phyloP scores from a whole-genome alignment of 2,113 vertebrate genomes.

The Chauna torquata region DNA sequence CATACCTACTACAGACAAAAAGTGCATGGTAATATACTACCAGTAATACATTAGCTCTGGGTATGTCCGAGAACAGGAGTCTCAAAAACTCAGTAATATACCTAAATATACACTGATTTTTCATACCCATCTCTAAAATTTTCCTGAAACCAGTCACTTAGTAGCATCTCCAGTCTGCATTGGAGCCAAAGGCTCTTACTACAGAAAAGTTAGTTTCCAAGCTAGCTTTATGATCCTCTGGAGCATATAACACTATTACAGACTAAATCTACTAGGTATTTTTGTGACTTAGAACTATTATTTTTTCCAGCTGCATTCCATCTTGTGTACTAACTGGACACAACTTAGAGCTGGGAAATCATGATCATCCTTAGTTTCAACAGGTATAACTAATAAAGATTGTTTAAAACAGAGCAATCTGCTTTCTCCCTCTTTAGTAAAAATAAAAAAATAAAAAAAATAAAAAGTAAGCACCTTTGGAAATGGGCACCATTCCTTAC shows the following conservation, averaged over 20 bases:
- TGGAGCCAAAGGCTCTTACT: not conserved
- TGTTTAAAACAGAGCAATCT: not conserved
- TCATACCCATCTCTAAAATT: not conserved
- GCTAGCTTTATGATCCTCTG: not conserved
- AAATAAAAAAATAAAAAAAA: not conserved
- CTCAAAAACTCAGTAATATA: not conserved
- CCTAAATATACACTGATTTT: not conserved
- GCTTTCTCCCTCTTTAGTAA: not conserved
- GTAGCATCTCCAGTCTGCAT: not conserved
- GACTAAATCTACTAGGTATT: not conserved
- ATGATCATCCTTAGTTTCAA: not conserved
- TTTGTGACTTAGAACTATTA: not conserved
- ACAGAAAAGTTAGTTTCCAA: not conserved
- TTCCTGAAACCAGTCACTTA: not conserved
- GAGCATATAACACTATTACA: not conserved
- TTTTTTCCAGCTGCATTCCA: not conserved
- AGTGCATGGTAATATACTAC: not conserved
- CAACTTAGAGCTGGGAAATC: not conserved
- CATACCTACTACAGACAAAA: not conserved
- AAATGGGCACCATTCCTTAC: not conserved
- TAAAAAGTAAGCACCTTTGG: not conserved
- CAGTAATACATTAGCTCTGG: not conserved
- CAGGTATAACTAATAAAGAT: not conserved
- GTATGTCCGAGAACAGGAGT: not conserved
- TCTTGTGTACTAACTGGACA: not conserved